Percentiles rank a stretch among this genome's conserved stretches.
These are phyloP conservation scores for Myiagra hebetior DNA, from an alignment of 2,113 vertebrate species.

Conservation along the genomic window DNA sequence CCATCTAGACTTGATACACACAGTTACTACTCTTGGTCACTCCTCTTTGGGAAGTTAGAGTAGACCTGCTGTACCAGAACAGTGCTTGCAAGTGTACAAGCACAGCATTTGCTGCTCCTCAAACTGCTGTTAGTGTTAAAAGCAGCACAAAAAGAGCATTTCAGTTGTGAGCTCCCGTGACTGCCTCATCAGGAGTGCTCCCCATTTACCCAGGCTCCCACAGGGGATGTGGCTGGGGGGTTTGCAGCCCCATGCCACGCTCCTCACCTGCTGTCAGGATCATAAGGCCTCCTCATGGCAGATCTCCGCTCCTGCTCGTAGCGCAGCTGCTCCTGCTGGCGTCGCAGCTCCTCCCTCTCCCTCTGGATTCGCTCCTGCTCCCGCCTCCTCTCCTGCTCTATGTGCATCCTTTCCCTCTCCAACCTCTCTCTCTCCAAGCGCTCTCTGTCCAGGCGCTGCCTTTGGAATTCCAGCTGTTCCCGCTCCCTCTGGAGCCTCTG, in stretches of 20 bases:
- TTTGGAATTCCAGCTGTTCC: slow-evolving; percentile 85
- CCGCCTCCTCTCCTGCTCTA: slow-evolving; percentile 88
- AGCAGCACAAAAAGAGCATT: accelerated
- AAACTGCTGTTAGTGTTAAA: neutral
- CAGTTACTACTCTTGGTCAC: neutral
- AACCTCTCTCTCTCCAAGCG: slow-evolving; percentile 89
- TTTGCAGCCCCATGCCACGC: accelerated
- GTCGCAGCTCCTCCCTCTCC: slow-evolving; percentile 89
- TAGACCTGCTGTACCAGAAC: neutral
- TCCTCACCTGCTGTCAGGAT: slow-evolving; percentile 81
- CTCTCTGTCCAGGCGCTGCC: slow-evolving; percentile 87
- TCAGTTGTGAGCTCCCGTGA: neutral
- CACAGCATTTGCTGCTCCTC: accelerated
- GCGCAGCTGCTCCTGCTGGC: slow-evolving; percentile 92
- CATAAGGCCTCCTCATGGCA: slow-evolving; percentile 81
- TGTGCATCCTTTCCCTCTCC: slow-evolving; percentile 88
- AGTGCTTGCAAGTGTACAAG: neutral
- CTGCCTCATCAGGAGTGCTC: neutral
- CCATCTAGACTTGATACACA: neutral
- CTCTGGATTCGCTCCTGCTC: slow-evolving; percentile 94
- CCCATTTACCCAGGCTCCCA: neutral
- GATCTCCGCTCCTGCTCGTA: slow-evolving; percentile 88
- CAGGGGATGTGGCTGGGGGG: neutral
- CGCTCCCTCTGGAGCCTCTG: slow-evolving; percentile 85
- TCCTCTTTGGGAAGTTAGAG: neutral